These are phyloP conservation scores for Aphrocallistes beatrix DNA, from an alignment of 37 sponge, comb jelly and placozoan species.

Conservation along the genomic window DNA sequence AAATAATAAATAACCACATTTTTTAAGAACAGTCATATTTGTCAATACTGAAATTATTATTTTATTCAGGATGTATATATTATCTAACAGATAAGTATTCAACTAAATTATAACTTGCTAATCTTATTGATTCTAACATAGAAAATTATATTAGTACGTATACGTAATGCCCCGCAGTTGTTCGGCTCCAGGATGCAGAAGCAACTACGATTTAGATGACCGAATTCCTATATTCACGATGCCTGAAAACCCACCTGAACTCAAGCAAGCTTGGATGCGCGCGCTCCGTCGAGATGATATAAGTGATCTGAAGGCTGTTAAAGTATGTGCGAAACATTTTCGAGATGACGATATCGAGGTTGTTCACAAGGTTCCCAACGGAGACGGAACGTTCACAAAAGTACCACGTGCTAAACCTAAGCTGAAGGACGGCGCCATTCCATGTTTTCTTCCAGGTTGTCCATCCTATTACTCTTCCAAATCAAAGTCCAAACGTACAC, in stretches of 20 bases:
- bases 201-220: not conserved
- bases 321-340: not conserved
- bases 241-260: not conserved
- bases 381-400: not conserved
- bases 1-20: too few species aligned
- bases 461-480: not conserved
- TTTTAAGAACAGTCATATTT: too few species aligned
- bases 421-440: slow-evolving; percentile 5
- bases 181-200: not conserved
- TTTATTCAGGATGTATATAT: too few species aligned
- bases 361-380: not conserved
- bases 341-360: not conserved
- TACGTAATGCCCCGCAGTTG: not conserved
- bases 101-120: too few species aligned
- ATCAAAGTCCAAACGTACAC: too few species aligned
- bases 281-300: not conserved
- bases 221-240: not conserved
- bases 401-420: not conserved
- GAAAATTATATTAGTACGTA: too few species aligned
- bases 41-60: too few species aligned
- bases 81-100: too few species aligned
- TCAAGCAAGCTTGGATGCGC: not conserved
- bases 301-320: not conserved
- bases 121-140: too few species aligned
- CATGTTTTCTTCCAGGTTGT: not conserved